Percentiles rank a stretch among this genome's conserved stretches.
Evolutionary conservation across 2,797 vertebrate genomes (phyloP).

Genomic region (Ptychadena robeensis): DNA sequence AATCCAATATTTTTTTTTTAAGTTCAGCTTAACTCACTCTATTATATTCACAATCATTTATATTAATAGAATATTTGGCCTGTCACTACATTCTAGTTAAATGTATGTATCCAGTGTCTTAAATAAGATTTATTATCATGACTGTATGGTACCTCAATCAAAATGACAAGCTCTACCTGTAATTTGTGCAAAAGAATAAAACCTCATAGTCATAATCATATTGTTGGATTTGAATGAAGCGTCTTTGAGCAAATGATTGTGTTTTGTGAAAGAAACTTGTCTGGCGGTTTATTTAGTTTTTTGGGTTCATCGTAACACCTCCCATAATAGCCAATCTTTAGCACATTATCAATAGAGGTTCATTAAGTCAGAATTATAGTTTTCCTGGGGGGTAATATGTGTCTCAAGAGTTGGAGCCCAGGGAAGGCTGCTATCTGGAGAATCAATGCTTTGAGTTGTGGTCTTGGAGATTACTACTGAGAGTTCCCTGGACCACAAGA

Average conservation of each 20-base stretch:
- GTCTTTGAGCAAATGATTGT: background rate
- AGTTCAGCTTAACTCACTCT: conserved; percentile 14
- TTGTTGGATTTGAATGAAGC: no score
- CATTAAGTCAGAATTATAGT: background rate
- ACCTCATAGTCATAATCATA: no score
- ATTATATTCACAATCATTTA: conserved; percentile 21
- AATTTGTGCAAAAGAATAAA: no score
- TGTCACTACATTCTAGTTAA: background rate
- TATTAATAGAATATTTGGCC: conserved; percentile 12
- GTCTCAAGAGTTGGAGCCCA: no score
- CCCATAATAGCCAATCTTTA: background rate
- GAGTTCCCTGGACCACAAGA: background rate
- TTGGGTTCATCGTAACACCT: background rate
- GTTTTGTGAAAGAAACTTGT: background rate
- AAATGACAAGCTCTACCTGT: conserved; percentile 1
- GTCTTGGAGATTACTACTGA: background rate
- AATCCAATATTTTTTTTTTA: conserved; percentile 1
- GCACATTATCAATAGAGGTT: no score
- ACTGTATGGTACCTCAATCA: conserved; percentile 25
- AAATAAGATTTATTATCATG: conserved; percentile 24
- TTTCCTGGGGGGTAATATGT: no score
- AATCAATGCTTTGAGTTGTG: background rate
- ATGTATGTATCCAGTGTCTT: background rate
- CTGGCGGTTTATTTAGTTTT: background rate
- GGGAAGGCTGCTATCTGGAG: background rate